Evolutionary conservation across 2,113 vertebrate genomes (phyloP).

Genomic region (Strix aluco): DNA sequence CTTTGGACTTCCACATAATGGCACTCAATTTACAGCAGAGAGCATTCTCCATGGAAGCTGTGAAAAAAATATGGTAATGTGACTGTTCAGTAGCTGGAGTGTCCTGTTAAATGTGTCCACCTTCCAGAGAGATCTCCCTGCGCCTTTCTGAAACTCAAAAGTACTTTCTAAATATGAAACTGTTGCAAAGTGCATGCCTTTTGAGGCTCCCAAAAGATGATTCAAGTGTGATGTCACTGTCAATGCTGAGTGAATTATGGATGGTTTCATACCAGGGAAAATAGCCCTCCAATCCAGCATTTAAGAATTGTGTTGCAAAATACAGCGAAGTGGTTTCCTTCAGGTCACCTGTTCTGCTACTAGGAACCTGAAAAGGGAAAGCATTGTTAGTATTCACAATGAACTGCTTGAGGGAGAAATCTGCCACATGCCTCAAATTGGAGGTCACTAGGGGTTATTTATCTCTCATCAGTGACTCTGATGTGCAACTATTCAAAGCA

Average conservation of each 20-base stretch:
- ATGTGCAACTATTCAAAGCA: not conserved
- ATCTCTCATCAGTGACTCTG: not conserved
- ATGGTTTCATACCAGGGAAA: not conserved
- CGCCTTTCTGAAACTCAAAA: not conserved
- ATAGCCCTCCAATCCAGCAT: not conserved
- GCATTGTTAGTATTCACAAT: not conserved
- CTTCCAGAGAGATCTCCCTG: not conserved
- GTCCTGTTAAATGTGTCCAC: not conserved
- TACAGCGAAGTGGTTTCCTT: not conserved
- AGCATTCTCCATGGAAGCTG: not conserved
- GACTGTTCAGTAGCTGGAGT: not conserved
- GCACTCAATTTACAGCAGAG: not conserved
- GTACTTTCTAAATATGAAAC: not conserved
- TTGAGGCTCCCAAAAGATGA: not conserved
- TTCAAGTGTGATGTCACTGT: not conserved
- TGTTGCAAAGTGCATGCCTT: not conserved
- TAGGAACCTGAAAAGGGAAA: not conserved
- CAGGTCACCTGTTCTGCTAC: not conserved
- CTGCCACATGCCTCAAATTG: not conserved
- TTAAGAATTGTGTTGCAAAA: not conserved
- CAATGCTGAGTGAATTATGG: not conserved
- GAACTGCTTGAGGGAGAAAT: not conserved
- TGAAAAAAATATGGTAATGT: not conserved
- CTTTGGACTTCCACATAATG: not conserved
- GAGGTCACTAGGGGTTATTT: not conserved